Conservation (phyloP, 2,113 vertebrate genomes). For the Ictalurus furcatus region DNA sequence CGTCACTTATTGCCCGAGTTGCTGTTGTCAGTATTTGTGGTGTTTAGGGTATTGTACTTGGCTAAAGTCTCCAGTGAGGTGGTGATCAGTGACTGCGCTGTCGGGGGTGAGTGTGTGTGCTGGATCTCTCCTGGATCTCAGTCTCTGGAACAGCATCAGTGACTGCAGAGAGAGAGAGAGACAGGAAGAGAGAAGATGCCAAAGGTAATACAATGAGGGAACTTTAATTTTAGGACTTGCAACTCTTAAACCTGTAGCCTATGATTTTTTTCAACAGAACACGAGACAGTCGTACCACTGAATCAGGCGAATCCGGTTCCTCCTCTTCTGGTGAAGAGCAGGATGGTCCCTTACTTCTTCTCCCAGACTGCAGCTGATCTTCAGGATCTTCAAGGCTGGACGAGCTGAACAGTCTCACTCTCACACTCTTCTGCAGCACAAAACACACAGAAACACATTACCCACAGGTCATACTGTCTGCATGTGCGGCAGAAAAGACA, state of each 20-base stretch:
- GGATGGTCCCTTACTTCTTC: slow-evolving; percentile 7
- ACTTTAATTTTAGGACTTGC: too few species aligned
- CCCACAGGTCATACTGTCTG: not conserved
- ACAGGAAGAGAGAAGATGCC: not conserved
- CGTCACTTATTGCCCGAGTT: not conserved
- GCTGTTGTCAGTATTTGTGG: not conserved
- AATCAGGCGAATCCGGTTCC: not conserved
- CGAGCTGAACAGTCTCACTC: slow-evolving; percentile 56
- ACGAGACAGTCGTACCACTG: slow-evolving; percentile 8
- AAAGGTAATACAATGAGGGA: not conserved
- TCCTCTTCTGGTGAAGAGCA: slow-evolving; percentile 37
- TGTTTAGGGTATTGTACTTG: slow-evolving; percentile 42
- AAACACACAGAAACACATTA: not conserved
- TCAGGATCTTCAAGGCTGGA: slow-evolving; percentile 34
- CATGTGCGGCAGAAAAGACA: not conserved
- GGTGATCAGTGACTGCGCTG: slow-evolving; percentile 21
- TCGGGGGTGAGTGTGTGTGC: slow-evolving; percentile 33
- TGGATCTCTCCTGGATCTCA: slow-evolving; percentile 29
- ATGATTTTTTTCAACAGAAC: not conserved
- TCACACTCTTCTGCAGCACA: slow-evolving; percentile 53
- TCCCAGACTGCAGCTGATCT: not conserved
- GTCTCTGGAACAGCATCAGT: slow-evolving; percentile 26
- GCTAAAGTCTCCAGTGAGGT: slow-evolving; percentile 61
- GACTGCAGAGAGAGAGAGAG: slow-evolving; percentile 24
- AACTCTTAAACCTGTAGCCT: too few species aligned